phyloP scores from a whole-genome alignment of 2,888 invertebrate genomes.

The Meliscaeva auricollis region DNA sequence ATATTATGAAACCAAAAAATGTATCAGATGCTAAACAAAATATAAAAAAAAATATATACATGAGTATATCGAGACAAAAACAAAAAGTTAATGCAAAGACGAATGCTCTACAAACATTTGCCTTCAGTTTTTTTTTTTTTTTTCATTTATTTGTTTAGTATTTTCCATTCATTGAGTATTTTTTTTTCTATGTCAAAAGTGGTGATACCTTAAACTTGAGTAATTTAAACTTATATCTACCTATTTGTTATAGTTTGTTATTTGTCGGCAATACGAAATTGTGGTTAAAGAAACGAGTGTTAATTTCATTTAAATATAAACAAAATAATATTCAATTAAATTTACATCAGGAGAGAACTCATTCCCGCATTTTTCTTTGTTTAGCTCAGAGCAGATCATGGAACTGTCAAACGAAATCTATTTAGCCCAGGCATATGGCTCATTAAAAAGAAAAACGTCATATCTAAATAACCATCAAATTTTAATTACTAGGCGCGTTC shows the following conservation, averaged over 20 bases:
- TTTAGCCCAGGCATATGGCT: too few relatives aligned
- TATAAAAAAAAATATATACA: not conserved
- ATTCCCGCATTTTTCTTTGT: too few relatives aligned
- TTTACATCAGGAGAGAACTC: too few relatives aligned
- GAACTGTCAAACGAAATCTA: too few relatives aligned
- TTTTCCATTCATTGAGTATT: conserved; percentile 32
- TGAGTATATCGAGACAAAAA: not conserved
- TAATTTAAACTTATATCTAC: not conserved
- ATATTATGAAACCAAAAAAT: conserved; percentile 25
- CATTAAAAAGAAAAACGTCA: too few relatives aligned
- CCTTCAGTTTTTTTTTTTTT: not conserved
- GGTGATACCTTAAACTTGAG: conserved; percentile 1
- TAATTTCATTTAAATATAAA: too few relatives aligned
- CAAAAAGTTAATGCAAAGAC: not conserved
- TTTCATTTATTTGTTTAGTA: not conserved
- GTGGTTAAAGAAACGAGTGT: too few relatives aligned
- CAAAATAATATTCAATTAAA: too few relatives aligned
- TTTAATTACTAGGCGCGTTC: too few relatives aligned
- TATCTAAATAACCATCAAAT: too few relatives aligned
- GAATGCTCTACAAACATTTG: not conserved
- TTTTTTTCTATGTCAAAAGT: conserved; percentile 19
- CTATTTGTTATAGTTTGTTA: not conserved
- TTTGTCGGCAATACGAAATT: too few relatives aligned
- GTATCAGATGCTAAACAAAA: conserved; percentile 11
- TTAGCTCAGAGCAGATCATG: too few relatives aligned